phyloP scores from a whole-genome alignment of 2,113 vertebrate species.

The Pelecanus crispus region DNA sequence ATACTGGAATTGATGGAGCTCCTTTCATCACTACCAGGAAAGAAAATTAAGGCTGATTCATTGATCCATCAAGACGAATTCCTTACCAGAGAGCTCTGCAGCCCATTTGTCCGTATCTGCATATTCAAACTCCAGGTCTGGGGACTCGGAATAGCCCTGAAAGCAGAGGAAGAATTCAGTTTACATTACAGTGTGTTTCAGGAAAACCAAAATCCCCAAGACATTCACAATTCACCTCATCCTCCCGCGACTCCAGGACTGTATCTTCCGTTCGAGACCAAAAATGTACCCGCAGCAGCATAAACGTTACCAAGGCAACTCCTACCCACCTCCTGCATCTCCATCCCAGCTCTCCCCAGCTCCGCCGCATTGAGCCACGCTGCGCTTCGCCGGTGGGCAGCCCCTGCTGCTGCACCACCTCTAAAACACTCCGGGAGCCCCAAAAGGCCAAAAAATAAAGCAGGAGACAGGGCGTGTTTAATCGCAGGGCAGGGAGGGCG shows the following conservation, averaged over 20 bases:
- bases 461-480: accelerated
- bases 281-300: background rate
- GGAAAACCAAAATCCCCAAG: background rate
- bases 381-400: background rate
- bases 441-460: background rate
- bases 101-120: slow-evolving; percentile 93
- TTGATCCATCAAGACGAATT: too few relatives aligned
- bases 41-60: background rate
- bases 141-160: slow-evolving; percentile 90
- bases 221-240: background rate
- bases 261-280: background rate
- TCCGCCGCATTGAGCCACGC: background rate
- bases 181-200: background rate
- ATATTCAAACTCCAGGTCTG: slow-evolving; percentile 97
- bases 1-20: background rate
- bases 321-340: background rate
- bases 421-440: background rate
- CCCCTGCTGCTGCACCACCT: background rate
- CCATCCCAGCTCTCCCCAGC: background rate
- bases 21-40: background rate
- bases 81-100: slow-evolving; percentile 89
- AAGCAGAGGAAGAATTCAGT: background rate
- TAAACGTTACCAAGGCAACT: background rate
- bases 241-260: background rate
- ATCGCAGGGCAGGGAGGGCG: accelerated